Evolutionary conservation across 2,113 vertebrate genomes (phyloP), one percentile per base, ranked within the genome.

Genomic region (Sylvilagus bachmani): DNA sequence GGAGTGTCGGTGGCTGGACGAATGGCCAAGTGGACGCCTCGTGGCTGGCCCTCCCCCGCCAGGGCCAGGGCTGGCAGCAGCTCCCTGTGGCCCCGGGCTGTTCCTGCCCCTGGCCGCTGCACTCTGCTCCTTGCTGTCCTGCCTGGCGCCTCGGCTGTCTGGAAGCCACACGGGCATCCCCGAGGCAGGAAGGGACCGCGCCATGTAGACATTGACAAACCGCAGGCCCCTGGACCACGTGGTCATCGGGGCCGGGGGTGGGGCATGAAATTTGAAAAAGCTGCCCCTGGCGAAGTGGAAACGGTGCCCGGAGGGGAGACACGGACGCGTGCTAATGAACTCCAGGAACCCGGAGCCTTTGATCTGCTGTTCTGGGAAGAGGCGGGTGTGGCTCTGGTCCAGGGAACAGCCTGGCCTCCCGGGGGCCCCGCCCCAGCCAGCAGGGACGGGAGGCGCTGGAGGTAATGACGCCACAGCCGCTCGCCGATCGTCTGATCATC

Each of bases 401-500:
- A 6, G 66, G 61, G 58, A 55, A 84, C 49, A 17, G 24, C 0
- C 1, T 0, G 7, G 44, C 77, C 89, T 64, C 16, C 19, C 4
- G 14, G 17, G 14, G 0, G 10, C 49, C 74, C 19, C 21, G 70
- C 21, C 38, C 1, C 0, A 49, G 66, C 44, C n/a, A 16, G 69
- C 36, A 5, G 21, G 44, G 24, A 2, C 49, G 29, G 1, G 0
- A 38, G 84, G 66, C 5, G 21, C 0, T 66, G 81, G 38, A 24
- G 51, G 24, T 0, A 4, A 7, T 0, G 0, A 16, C 0, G 9
- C 1, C 0, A 89, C 16, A 55, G 13, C 12, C 0, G 1, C 44
- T n/a, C 33, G 3, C 78, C 0, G 2, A 8, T n/a, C 3, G 19
- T 1, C 44, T 44, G 44, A 44, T 44, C 44, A 7, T 44, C 44